Evolutionary conservation across 2,113 vertebrate genomes (phyloP).

Genomic region (Australoheros scitulus): DNA sequence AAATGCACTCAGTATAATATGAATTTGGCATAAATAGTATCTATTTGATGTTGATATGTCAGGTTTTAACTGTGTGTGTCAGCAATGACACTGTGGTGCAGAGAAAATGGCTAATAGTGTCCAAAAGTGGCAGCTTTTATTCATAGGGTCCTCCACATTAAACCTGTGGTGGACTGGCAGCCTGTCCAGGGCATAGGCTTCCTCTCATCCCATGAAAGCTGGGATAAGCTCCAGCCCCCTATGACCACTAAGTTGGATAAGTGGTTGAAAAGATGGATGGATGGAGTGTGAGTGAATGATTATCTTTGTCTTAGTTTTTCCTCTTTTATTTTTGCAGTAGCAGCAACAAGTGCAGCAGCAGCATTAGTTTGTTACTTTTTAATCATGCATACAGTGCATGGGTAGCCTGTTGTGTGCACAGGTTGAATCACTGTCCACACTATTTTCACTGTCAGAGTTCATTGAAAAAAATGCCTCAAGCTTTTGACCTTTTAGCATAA

Average conservation of each 20-base stretch:
- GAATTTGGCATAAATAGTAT: neutral
- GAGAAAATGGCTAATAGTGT: neutral
- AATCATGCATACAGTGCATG: neutral
- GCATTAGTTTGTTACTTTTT: neutral
- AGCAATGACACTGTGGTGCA: neutral
- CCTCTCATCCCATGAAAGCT: neutral
- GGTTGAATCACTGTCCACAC: too few species aligned
- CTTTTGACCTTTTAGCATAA: neutral
- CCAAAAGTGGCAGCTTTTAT: neutral
- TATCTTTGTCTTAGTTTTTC: neutral
- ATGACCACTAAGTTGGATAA: constrained; percentile 1
- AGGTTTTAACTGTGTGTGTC: neutral
- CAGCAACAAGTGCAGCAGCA: neutral
- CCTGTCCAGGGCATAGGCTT: neutral
- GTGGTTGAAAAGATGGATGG: neutral
- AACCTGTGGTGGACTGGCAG: neutral
- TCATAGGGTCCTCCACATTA: neutral
- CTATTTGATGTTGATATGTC: neutral
- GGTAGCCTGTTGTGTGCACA: neutral
- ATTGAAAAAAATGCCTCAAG: neutral
- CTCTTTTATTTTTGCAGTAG: neutral
- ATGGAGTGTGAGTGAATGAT: neutral
- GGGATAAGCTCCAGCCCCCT: neutral
- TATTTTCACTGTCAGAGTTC: neutral
- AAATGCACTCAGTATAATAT: neutral